Base-by-base conservation (phyloP, 35 echinoderm and acorn worm genomes). In the Nesometra sesokonis region DNA sequence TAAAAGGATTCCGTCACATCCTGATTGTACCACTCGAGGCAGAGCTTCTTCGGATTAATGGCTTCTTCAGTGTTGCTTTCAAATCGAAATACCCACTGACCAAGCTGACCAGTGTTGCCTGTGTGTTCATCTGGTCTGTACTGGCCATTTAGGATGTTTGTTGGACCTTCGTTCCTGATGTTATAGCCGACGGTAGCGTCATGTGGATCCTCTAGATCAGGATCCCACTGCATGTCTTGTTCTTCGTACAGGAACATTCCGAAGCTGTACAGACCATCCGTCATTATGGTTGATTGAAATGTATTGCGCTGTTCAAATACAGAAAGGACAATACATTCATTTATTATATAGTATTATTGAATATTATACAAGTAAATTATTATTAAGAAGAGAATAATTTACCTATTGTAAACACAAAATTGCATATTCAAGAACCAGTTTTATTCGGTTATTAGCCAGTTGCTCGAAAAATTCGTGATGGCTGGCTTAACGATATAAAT, bases 151-250 rank as follows among this genome's bases (percentile, higher is more conserved):
- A 46, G 21, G 23, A 67, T 2, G 23, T 67, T 67, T 30, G 86
- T 86, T 8, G 84, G 83, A 23, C 15, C 19, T 34, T 86, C 37
- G 34, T 77, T 82, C 11, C 87, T 88, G 36, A 47, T 77, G 46
- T 80, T 86, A 37, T 89, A 93, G 0, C 91, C 91, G 39, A 86
- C 82, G 39, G 89, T 93, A 79, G 77, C 91, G 34, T 93, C 84
- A 5, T 86, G 89, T 13, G 86, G 13, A 19, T 29, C n/a, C 11
- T 84, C 31, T 17, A 88, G 31, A 17, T 81, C 76, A 31, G 47
- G 11, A 78, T 90, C 76, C 92, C 92, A 94, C 29, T 78, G 30
- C 92, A 90, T 90, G 17, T 85, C 85, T 32, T 84, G 36, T 32
- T 87, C 85, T 47, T 81, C 35, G 82, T 90, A 94, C 33, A 90